A percentile compares a stretch with the other conserved stretches of the same genome.
These are phyloP conservation scores for Spicauda simplicius DNA, from an alignment of 2,888 invertebrate genomes.

Conservation along the genomic window DNA sequence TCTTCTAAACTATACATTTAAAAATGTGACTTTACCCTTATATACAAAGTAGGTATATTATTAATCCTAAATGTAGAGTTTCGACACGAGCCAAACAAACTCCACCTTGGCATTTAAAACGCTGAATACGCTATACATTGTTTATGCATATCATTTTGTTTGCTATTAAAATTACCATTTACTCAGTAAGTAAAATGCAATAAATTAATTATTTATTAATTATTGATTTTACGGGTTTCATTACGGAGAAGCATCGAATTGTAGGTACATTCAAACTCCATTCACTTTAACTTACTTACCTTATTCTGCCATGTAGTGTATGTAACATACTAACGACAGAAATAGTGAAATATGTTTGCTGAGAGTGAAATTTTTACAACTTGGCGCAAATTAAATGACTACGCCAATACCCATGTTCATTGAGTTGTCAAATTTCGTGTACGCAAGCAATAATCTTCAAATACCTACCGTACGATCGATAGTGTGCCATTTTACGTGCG, in stretches of 20 bases:
- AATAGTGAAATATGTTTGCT: slow-evolving; percentile 51
- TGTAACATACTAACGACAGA: not conserved
- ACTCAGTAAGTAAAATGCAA: slow-evolving; percentile 6
- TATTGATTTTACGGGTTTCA: not conserved
- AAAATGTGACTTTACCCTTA: not conserved
- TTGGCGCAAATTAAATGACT: slow-evolving; percentile 55
- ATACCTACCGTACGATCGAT: not conserved
- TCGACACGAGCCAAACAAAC: slow-evolving; percentile 36
- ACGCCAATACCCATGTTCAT: slow-evolving; percentile 46
- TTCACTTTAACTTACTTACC: slow-evolving; percentile 15
- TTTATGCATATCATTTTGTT: slow-evolving; percentile 9
- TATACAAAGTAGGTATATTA: slow-evolving; percentile 7
- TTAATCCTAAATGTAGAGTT: slow-evolving; percentile 32
- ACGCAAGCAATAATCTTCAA: slow-evolving; percentile 18
- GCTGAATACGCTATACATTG: slow-evolving; percentile 17
- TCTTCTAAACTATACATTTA: not conserved
- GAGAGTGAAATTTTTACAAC: slow-evolving; percentile 68
- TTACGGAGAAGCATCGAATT: not conserved
- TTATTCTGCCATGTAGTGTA: slow-evolving; percentile 2
- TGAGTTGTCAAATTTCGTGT: slow-evolving; percentile 46
- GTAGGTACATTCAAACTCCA: slow-evolving; percentile 13
- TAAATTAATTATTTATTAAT: slow-evolving; percentile 1
- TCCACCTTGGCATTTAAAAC: slow-evolving; percentile 35
- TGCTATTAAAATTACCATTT: slow-evolving; percentile 16
- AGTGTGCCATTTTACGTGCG: slow-evolving; percentile 26